phyloP scores from a whole-genome alignment of 2,113 vertebrate species.

The Archilochus colubris region DNA sequence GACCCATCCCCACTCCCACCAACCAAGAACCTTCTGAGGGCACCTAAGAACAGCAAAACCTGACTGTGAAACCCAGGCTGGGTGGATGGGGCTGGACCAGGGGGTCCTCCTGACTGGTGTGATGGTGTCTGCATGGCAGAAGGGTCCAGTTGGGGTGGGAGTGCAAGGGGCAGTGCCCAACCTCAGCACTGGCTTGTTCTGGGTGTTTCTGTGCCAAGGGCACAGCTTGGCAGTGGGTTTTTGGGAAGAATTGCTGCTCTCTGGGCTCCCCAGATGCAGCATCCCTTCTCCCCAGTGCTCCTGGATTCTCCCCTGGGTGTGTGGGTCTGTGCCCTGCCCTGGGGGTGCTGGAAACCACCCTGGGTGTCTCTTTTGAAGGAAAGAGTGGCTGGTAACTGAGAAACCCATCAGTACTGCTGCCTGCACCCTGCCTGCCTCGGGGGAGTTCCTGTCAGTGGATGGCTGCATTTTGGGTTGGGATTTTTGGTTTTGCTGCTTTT shows the following conservation, averaged over 20 bases:
- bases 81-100: not conserved
- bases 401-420: not conserved
- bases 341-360: not conserved
- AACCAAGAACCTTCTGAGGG: fast-evolving
- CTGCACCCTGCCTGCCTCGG: not conserved
- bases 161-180: not conserved
- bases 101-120: not conserved
- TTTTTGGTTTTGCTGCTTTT: not conserved
- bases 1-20: not conserved
- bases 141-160: too few relatives aligned
- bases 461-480: not conserved
- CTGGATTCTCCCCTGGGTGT: too few relatives aligned
- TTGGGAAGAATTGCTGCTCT: not conserved
- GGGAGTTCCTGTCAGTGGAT: not conserved
- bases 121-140: not conserved
- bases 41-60: not conserved
- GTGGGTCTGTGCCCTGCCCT: not conserved
- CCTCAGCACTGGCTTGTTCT: not conserved
- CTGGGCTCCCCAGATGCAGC: not conserved
- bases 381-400: not conserved
- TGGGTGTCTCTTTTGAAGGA: not conserved
- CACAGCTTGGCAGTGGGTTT: not conserved
- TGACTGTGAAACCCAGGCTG: too few relatives aligned
- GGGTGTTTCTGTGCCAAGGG: not conserved
- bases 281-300: not conserved